Base-by-base conservation (phyloP, 2,113 vertebrate genomes). In the Platichthys flesus region DNA sequence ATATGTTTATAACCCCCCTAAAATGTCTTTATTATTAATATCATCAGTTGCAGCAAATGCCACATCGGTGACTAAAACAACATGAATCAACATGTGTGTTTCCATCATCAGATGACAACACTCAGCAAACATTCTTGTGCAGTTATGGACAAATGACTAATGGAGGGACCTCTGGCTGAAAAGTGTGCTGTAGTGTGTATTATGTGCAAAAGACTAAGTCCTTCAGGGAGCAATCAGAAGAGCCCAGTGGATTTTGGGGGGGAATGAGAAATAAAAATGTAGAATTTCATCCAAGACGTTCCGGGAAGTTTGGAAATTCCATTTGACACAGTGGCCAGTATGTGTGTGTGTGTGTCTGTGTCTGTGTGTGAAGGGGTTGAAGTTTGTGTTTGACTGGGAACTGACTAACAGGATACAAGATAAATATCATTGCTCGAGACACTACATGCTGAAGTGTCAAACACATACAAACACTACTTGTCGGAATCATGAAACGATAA, bases 271-370 rank as follows among this genome's bases (percentile, higher is more conserved):
- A 86, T 79, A 87, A 81, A 84, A 91, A 86, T 78, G 67, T 37
- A 71, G 72, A 81, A 58, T 85, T 83, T 71, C 72, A 62, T 93
- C 92, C 91, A 93, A 93, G 88, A 85, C 62, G 80, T 89, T 93
- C 85, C 72, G 74, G 93, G 90, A 93, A 92, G 84, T 79, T 85
- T 89, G 85, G 88, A 93, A 93, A 93, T 92, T 92, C 91, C 87
- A 88, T 89, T 86, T 79, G 86, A 92, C 79, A 83, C 57, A 76
- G 81, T 81, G 88, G 82, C 74, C 81, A 78, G 31, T 7, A 59
- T 60, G 74, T 64, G 56, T 71, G 74, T 57, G 47, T 76, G 45
- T 67, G 40, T 61, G 67, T 74, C 70, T 78, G 55, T 67, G 52
- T 67, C 24, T 62, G 63, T 64, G 70, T 64, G 51, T 74, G 77